These are phyloP conservation scores for Heliconius erato DNA, from an alignment of 2,888 invertebrate species.

Conservation along the genomic window DNA sequence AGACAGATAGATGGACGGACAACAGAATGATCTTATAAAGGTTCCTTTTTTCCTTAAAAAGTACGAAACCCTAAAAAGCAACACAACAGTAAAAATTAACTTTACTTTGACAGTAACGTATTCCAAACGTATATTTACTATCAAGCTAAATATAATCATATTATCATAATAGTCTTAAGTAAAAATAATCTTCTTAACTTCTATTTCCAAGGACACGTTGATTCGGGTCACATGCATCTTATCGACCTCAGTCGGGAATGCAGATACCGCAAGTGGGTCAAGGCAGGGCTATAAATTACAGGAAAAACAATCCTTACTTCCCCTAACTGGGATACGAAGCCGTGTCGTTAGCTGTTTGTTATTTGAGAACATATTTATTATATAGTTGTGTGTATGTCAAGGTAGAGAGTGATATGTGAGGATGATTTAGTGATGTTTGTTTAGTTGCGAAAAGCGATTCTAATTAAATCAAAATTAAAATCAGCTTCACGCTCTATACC, in stretches of 20 bases:
- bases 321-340: constrained; percentile 41
- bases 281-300: constrained; percentile 49
- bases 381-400: not conserved
- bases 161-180: constrained; percentile 15
- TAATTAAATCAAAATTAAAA: no score
- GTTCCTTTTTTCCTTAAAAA: no score
- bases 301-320: constrained; percentile 50
- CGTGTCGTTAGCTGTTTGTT: constrained; percentile 29
- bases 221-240: constrained; percentile 46
- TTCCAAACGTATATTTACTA: not conserved
- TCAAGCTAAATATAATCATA: not conserved
- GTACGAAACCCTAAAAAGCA: no score
- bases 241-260: constrained; percentile 47
- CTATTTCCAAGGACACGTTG: constrained; percentile 32
- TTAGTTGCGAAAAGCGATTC: not conserved
- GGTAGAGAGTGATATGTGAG: not conserved
- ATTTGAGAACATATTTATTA: constrained; percentile 4
- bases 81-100: no score
- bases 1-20: no score
- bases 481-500: no score
- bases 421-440: not conserved
- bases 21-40: no score
- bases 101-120: not conserved
- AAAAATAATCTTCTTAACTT: constrained; percentile 22
- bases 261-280: constrained; percentile 52